Percentiles rank a stretch among this genome's conserved stretches.
Evolutionary conservation across 2,797 vertebrate genomes (phyloP).

Genomic region (Lacerta bilineata): DNA sequence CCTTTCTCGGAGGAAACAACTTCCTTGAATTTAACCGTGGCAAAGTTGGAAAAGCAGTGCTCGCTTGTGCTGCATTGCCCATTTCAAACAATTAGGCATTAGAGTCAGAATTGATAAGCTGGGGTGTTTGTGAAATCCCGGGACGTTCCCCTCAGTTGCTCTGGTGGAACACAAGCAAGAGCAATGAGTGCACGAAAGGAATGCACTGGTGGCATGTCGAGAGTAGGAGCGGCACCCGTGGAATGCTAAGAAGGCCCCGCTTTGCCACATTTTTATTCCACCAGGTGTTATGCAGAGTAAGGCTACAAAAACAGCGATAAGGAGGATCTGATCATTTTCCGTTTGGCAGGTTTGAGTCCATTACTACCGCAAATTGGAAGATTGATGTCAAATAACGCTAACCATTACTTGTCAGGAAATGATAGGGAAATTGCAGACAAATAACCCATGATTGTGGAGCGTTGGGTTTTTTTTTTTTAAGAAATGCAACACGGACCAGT

Average conservation of each 20-base stretch:
- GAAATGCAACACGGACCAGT: constrained; percentile 53
- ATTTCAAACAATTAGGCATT: neutral
- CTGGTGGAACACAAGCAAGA: neutral
- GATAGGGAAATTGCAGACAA: constrained; percentile 68
- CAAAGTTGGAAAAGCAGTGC: neutral
- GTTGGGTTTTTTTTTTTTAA: constrained; percentile 15
- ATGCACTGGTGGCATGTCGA: constrained; percentile 28
- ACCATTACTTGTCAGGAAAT: constrained; percentile 71
- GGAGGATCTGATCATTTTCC: constrained; percentile 70
- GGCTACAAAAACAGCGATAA: constrained; percentile 67
- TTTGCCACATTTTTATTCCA: constrained; percentile 49
- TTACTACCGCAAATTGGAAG: constrained; percentile 71
- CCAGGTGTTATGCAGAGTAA: constrained; percentile 57
- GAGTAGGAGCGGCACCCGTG: neutral
- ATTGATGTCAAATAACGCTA: constrained; percentile 70
- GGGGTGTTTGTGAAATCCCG: constrained; percentile 18
- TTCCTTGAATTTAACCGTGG: neutral
- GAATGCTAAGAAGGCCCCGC: constrained; percentile 31
- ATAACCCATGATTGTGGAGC: constrained; percentile 66
- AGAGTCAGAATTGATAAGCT: neutral
- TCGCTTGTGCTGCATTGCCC: neutral
- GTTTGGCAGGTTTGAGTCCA: constrained; percentile 72
- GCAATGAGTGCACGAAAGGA: neutral
- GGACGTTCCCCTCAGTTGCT: neutral
- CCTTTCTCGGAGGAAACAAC: constrained; percentile 3